A percentile compares a stretch with the other conserved stretches of the same genome.
Evolutionary conservation across 2,797 vertebrate species (phyloP).

Genomic region (Syngnathus rostellatus): DNA sequence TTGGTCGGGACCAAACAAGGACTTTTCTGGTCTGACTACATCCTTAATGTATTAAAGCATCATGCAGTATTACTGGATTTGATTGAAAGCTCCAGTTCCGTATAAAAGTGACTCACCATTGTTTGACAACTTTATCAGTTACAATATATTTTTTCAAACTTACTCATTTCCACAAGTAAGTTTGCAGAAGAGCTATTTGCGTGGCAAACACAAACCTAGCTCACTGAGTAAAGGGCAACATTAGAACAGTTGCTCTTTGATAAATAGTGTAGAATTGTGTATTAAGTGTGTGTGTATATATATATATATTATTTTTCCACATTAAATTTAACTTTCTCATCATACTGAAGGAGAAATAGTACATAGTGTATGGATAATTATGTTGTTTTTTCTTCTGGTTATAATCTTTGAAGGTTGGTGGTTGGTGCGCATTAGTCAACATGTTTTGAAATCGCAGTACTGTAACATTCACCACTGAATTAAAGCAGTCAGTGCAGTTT

Average conservation of each 20-base stretch:
- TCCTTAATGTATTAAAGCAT: neutral
- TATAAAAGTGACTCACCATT: neutral
- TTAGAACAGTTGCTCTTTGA: neutral
- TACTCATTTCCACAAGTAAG: neutral
- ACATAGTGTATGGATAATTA: neutral
- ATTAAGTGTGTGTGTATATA: too few relatives aligned
- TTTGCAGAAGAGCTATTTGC: conserved; percentile 11
- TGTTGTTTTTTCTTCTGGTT: too few relatives aligned
- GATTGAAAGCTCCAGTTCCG: neutral
- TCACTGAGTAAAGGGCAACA: conserved; percentile 22
- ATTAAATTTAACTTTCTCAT: neutral
- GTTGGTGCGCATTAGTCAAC: neutral
- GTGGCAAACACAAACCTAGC: conserved; percentile 16
- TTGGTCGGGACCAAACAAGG: too few relatives aligned
- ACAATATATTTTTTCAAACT: conserved; percentile 19
- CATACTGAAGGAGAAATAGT: neutral
- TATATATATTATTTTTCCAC: too few relatives aligned
- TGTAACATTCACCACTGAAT: neutral
- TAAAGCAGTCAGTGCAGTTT: neutral
- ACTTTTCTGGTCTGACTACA: too few relatives aligned
- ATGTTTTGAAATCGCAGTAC: neutral
- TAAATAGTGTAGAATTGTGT: neutral
- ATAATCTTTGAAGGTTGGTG: neutral
- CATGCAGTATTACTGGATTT: too few relatives aligned
- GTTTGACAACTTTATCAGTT: conserved; percentile 19